Base-by-base conservation (phyloP, 2,113 vertebrate species). In the Sturnira hondurensis region DNA sequence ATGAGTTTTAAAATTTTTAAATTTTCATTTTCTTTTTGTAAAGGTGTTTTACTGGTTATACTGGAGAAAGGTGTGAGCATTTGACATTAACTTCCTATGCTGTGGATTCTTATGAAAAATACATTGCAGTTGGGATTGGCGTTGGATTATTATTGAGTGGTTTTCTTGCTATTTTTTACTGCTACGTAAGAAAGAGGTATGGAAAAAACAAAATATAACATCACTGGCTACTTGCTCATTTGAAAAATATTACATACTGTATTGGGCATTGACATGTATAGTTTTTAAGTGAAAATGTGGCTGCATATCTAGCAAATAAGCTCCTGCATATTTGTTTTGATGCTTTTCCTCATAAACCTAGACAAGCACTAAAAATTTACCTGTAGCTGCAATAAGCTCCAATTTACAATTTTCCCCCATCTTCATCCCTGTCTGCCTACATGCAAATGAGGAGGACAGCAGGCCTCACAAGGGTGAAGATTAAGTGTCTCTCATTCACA, bases 61-160 rank as follows among this genome's bases (percentile, higher is more conserved):
- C 98, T 61, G 98, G 98, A 90, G 98, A 99, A 97, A 98, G 98
- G 36, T 99, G 98, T 97, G 98, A 99, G 73, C 98, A 99, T 63
- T 86, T 99, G 94, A 98, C 98, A 3, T 95, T 99, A 36, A 98
- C 98, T 54, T 98, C 98, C 0, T 98, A 98, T 1, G 97, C 98
- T 1, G 97, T 97, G 78, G 97, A 98, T 93, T 98, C 98, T 77
- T 98, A 98, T 0, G 98, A 98, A 43, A 98, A 98, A 88, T 98
- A 98, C 91, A 98, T 99, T 70, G 98, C 98, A 36, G 96, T 98
- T 97, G 98, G 98, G n/a, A 98, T 98, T 81, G 98, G 98, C 0
- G 74, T 98, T 24, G 98, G 98, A 93, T 97, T 99, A 84, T 86
- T 99, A 93, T 96, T 98, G 28, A 98, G 98, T 80, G 98, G 97